Conservation (phyloP, 2,888 invertebrate species). For the Agrypnus murinus region DNA sequence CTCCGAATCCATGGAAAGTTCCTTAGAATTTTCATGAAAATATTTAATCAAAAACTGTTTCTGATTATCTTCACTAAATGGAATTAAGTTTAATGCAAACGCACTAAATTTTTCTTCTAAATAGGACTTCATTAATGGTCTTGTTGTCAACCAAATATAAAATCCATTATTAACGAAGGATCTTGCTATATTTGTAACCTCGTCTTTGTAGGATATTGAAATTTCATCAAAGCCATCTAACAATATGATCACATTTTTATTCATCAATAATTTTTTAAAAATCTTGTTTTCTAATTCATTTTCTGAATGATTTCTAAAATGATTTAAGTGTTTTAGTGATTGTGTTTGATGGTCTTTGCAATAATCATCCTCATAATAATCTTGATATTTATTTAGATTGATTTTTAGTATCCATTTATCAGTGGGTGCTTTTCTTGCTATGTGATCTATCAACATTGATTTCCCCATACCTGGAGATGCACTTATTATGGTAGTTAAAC, state of each 20-base stretch:
- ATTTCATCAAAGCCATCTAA: conserved; percentile 40
- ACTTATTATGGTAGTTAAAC: not conserved
- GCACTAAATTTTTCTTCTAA: conserved; percentile 22
- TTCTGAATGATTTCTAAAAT: not conserved
- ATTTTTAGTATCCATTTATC: conserved; percentile 22
- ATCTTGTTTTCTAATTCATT: not conserved
- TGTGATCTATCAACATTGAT: conserved; percentile 9
- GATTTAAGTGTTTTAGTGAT: not conserved
- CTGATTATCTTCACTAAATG: conserved; percentile 10
- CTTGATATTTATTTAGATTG: conserved; percentile 16
- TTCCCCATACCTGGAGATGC: conserved; percentile 37
- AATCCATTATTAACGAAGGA: not conserved
- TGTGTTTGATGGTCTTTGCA: not conserved
- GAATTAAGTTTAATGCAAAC: not conserved
- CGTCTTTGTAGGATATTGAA: conserved; percentile 5
- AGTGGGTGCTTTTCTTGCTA: not conserved
- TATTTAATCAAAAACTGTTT: conserved; percentile 25
- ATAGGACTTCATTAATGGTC: conserved; percentile 17
- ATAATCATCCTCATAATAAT: not conserved
- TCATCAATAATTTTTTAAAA: conserved; percentile 7
- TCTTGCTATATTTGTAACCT: conserved; percentile 22
- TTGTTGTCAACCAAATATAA: conserved; percentile 26
- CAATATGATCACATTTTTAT: conserved; percentile 25
- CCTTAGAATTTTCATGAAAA: not conserved
- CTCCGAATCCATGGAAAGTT: not conserved